phyloP scores from a whole-genome alignment of 2,797 vertebrate species.

The Gallirallus australis region DNA sequence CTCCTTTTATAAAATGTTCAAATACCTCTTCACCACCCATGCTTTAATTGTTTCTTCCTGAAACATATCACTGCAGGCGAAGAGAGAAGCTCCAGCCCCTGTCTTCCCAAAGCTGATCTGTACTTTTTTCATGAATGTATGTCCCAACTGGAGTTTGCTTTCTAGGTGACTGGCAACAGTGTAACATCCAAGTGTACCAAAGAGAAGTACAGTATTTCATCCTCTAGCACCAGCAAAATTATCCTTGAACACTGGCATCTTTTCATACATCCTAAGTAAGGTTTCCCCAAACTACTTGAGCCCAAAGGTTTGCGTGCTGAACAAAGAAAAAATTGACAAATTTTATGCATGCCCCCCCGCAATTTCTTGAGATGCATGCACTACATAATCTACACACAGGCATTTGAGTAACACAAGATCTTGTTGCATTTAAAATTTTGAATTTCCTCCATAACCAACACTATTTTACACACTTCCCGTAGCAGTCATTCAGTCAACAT shows the following conservation, averaged over 20 bases:
- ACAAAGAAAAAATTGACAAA: not conserved
- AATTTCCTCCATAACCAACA: not conserved
- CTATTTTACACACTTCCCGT: not conserved
- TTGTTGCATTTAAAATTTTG: not conserved
- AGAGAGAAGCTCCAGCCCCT: not conserved
- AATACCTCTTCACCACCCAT: not conserved
- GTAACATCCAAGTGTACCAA: not conserved
- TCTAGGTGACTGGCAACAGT: not conserved
- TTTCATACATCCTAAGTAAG: not conserved
- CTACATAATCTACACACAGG: not conserved
- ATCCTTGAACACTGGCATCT: not conserved
- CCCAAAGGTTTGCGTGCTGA: not conserved
- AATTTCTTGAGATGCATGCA: not conserved
- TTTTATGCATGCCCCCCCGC: not conserved
- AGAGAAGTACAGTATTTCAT: not conserved
- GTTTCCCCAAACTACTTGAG: not conserved
- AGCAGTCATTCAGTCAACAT: not conserved
- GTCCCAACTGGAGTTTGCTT: not conserved
- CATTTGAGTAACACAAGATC: not conserved
- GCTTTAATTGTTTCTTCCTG: not conserved
- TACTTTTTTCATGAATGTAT: not conserved
- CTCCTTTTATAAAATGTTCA: not conserved
- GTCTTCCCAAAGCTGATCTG: not conserved
- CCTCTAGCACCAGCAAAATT: not conserved
- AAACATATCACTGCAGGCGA: not conserved